Conservation (phyloP, 2,797 vertebrate genomes). For the Sebastes nivosus region DNA sequence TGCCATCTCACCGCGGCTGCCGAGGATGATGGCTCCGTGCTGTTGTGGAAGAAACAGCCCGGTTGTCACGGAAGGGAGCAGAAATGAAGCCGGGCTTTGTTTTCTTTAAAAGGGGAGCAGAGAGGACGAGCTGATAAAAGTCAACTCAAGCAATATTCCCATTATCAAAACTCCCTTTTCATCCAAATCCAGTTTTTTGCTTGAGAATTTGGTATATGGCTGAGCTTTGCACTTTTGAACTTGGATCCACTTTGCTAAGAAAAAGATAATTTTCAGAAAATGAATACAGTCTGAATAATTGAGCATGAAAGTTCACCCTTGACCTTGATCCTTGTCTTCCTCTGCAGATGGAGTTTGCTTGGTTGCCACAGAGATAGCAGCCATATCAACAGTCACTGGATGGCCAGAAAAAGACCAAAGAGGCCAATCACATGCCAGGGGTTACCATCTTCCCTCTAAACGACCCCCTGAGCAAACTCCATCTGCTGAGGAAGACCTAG, state of each 20-base stretch:
- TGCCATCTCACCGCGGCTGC: slow-evolving; percentile 17
- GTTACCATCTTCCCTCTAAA: neutral
- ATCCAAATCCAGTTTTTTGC: neutral
- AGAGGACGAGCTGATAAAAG: slow-evolving; percentile 8
- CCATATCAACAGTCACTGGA: neutral
- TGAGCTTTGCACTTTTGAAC: slow-evolving; percentile 6
- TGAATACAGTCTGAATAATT: neutral
- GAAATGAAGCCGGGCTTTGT: slow-evolving; percentile 1
- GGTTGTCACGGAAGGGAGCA: slow-evolving; percentile 49
- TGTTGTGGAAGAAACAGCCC: slow-evolving; percentile 48
- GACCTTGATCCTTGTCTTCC: neutral
- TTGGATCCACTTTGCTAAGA: neutral
- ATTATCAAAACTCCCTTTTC: neutral
- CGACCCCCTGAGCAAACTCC: neutral
- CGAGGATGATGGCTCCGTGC: slow-evolving; percentile 33
- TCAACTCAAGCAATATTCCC: neutral
- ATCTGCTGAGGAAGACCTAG: neutral
- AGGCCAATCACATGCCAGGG: neutral
- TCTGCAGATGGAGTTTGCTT: neutral
- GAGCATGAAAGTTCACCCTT: neutral
- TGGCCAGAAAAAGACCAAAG: neutral
- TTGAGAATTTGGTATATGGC: neutral
- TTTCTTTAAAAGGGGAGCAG: slow-evolving; percentile 15
- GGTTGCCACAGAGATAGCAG: neutral
- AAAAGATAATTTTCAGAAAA: neutral